Base-by-base conservation (phyloP, 2,113 vertebrate species). In the Lepisosteus oculatus region DNA sequence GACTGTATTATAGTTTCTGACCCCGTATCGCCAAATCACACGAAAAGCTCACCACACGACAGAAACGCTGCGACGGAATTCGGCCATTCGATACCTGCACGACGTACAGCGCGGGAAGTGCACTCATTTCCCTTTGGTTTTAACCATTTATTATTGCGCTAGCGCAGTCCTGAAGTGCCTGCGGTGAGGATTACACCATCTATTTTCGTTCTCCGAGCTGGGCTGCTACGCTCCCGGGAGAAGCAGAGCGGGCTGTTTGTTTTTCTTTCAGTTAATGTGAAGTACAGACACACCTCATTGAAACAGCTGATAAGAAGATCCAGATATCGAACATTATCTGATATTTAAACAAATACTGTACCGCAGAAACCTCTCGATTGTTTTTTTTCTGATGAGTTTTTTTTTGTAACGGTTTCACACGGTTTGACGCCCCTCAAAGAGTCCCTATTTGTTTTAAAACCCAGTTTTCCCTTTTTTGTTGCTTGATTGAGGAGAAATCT, bases 191-290 rank as follows among this genome's bases (percentile, higher is more conserved):
- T 68, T 71, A 72, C 74, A 17, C 65, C 56, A 68, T 71, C 29
- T 68, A 67, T 76, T 71, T 72, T 68, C 74, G 61, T 71, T 71
- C 42, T 29, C 17, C 17, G 17, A 29, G 57, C 61, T 45, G 55
- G 17, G 1, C 17, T 29, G 17, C 17, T 29, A 29, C 17, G 17
- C 17, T 29, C 17, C 17, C 17, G 17, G 17, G 17, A 29, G 17
- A 29, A 62, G 42, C 59, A n/a, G 65, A 57, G 13, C 64, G 42
- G 17, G 12, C 67, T 76, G 67, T 72, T 72, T 85, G 64, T 76
- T 81, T 78, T 78, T 72, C 72, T 77, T 79, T 67, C 77, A 68
- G 72, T 74, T 78, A 54, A 78, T 70, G 66, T 71, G 43, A 61
- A 54, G 70, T 66, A 11, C 67, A 67, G 76, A 80, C 61, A 74